These are phyloP conservation scores for Malachius bipustulatus DNA, from an alignment of 2,888 invertebrate genomes.

Conservation along the genomic window DNA sequence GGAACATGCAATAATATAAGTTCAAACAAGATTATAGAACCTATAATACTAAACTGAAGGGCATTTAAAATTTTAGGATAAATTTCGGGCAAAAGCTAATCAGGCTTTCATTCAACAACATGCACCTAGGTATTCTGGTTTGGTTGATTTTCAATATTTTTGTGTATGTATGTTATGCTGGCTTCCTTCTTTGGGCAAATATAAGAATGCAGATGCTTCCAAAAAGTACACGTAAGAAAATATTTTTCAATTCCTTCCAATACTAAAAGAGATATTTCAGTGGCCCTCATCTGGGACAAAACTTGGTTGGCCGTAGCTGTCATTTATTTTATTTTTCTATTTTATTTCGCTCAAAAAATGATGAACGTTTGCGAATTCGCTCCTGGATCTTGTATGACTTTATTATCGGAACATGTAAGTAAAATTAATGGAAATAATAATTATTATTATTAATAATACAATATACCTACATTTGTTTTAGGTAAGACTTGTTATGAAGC, in stretches of 20 bases:
- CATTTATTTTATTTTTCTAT: not conserved
- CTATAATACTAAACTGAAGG: too few species aligned
- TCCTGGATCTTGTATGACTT: not conserved
- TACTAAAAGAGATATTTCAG: too few species aligned
- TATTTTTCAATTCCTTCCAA: too few species aligned
- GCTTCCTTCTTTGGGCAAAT: not conserved
- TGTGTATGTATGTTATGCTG: not conserved
- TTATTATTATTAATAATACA: not conserved
- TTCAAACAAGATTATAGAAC: too few species aligned
- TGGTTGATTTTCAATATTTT: not conserved
- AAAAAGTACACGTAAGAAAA: constrained; percentile 2
- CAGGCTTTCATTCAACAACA: not conserved
- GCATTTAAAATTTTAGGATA: constrained; percentile 2
- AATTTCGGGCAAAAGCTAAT: constrained; percentile 1
- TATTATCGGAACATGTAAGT: constrained; percentile 1
- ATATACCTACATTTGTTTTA: too few species aligned
- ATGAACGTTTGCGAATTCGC: not conserved
- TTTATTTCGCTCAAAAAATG: constrained; percentile 1
- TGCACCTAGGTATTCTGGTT: not conserved
- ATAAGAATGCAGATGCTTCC: not conserved
- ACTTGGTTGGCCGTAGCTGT: not conserved
- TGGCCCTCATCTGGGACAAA: not conserved
- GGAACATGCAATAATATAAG: too few species aligned
- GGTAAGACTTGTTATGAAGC: not conserved
- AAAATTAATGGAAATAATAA: not conserved